Evolutionary conservation across 1,140 invertebrate genomes (phyloP), one percentile per base, ranked within the genome.

Genomic region (Eupristina koningsbergeri): DNA sequence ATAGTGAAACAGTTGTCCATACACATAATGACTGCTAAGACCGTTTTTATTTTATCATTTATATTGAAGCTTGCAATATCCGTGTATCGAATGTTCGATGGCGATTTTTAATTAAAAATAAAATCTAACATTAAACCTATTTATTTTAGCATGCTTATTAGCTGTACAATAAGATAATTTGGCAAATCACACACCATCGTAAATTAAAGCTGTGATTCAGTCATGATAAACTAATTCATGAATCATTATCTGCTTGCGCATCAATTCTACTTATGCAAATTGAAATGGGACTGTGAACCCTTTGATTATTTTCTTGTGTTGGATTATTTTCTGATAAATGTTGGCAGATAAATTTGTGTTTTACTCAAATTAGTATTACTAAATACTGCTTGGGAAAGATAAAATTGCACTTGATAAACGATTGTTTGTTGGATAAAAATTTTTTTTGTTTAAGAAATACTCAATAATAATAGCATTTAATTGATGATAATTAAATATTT

Each of bases 341-440:
- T 81, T 26, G 31, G 61, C 41, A 31, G 74, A 83, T 76, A 53
- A 64, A 82, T 83, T 83, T 63, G 39, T 71, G 34, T 77, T 76
- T 53, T 39, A 17, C 26, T 76, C 0, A 69, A 83, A 81, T 36
- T 50, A 26, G 11, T 29, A 39, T 81, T 71, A 61, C 36, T 50
- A 61, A 81, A 81, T 73, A 1, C 2, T 13, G 15, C 63, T 83
- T 76, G 74, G 36, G 58, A 83, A 83, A 77, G 76, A 67, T 76
- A 53, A 83, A 83, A 83, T 83, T 77, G 39, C 41, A 47, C 58
- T 81, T 81, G 71, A 74, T 45, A 81, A 74, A 74, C 50, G 69
- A 81, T 74, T 74, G 50, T 63, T n/a, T 61, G 45, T 47, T 39
- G 50, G 58, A 53, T 53, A 39, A 3, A 22, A 78, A 3, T n/a